These are phyloP conservation scores for Cerastis rubricosa DNA, from an alignment of 2,888 invertebrate genomes.

Conservation along the genomic window DNA sequence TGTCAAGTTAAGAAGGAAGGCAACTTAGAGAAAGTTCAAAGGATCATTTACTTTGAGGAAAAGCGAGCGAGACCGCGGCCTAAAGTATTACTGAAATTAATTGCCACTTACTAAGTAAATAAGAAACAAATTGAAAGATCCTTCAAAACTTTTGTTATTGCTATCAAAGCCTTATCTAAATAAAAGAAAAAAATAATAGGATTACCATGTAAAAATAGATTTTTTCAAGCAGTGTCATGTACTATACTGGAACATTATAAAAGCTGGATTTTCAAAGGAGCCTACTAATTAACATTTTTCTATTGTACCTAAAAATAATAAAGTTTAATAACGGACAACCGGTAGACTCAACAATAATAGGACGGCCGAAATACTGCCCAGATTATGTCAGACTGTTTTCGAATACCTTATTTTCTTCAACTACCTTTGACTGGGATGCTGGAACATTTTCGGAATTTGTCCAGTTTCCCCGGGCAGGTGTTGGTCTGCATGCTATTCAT, in stretches of 20 bases:
- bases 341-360: background rate
- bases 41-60: constrained; percentile 18
- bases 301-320: background rate
- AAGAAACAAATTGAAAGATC: constrained; percentile 47
- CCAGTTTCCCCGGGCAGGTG: background rate
- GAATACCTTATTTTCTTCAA: background rate
- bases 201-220: background rate
- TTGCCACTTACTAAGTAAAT: constrained; percentile 38
- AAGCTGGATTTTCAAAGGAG: background rate
- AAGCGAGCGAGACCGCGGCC: background rate
- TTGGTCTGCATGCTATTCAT: background rate
- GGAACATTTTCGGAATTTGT: background rate
- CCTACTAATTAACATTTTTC: background rate
- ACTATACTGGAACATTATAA: background rate
- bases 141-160: constrained; percentile 47
- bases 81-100: constrained; percentile 43
- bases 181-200: background rate
- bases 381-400: background rate
- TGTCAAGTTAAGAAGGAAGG: background rate
- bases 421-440: background rate
- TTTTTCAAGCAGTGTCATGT: no score
- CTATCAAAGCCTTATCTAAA: constrained; percentile 10
- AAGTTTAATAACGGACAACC: background rate
- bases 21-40: constrained; percentile 17
- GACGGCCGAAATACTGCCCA: background rate